Evolutionary conservation across 2,113 vertebrate species (phyloP), one percentile per base, ranked within the genome.

Genomic region (zebrafish (Danio rerio)): DNA sequence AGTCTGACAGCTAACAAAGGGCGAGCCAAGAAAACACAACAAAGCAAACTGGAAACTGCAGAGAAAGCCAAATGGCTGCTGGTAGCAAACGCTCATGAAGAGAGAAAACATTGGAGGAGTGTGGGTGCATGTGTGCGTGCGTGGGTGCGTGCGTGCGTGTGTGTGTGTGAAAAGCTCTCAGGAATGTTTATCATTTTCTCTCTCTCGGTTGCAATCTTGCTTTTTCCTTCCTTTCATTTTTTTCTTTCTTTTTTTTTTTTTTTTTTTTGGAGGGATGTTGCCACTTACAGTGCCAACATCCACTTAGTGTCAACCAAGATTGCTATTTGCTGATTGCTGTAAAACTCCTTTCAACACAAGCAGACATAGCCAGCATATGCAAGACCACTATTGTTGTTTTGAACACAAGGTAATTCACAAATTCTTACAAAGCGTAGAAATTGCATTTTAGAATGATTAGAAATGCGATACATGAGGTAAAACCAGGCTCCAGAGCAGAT

Each of bases 331-430:
- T 78, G 79, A 84, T 88, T 73, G 81, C 45, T 53, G 83, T 87
- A 87, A 86, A 85, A 87, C 84, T 74, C 87, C 84, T 88, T 78
- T 68, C 82, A 88, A 84, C 84, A 75, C 74, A 80, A 70, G 80
- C 68, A 63, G 10, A 40, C 18, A 13, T 31, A 68, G 70, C 31
- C 72, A 11, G 56, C 70, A 68, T 69, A 80, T 75, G 71, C 3
- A 63, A 55, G 61, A 70, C 68, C 61, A 59, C 15, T 45, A 66
- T 59, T 49, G 43, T 13, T 76, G 58, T 56, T 82, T n/a, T 74
- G 45, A 55, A 81, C 65, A 78, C 65, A 80, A 62, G 13, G 68
- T 52, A 31, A 76, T 84, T 81, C 45, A 62, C 21, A 78, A 73
- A 77, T 72, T 72, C 73, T 42, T 18, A n/a, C n/a, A 73, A 71